phyloP scores from a whole-genome alignment of 2,888 invertebrate species.

The Temnothorax rugatulus region DNA sequence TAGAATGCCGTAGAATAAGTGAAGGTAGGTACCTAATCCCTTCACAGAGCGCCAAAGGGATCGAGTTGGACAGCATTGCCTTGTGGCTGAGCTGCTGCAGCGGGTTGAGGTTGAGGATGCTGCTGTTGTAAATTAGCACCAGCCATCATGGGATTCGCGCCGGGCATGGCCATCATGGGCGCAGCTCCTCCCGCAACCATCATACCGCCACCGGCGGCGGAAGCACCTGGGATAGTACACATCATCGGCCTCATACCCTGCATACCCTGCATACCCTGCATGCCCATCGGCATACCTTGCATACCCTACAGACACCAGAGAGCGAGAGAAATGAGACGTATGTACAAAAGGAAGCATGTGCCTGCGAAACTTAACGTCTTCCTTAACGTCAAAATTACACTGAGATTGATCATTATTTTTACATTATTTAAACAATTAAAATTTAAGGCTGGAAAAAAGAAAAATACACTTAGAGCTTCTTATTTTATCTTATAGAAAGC shows the following conservation, averaged over 20 bases:
- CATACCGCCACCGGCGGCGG: constrained; percentile 79
- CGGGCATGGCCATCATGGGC: constrained; percentile 81
- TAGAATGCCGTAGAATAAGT: constrained; percentile 36
- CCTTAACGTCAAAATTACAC: constrained; percentile 1
- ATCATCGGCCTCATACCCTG: constrained; percentile 84
- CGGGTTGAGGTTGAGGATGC: constrained; percentile 79
- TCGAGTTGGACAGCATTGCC: constrained; percentile 87
- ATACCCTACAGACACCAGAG: constrained; percentile 80
- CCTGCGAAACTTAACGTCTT: constrained; percentile 22
- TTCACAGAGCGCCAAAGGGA: constrained; percentile 87
- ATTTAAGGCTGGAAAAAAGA: constrained; percentile 3
- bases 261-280: constrained; percentile 81
- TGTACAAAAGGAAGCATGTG: constrained; percentile 54
- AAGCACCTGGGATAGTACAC: constrained; percentile 80
- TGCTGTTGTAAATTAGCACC: constrained; percentile 79
- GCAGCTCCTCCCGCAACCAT: constrained; percentile 79
- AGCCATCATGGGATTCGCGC: constrained; percentile 78
- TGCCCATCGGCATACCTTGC: constrained; percentile 83
- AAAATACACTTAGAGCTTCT: not conserved
- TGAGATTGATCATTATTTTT: not conserved
- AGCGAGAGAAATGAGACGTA: constrained; percentile 56
- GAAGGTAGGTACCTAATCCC: constrained; percentile 78
- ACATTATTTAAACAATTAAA: constrained; percentile 1
- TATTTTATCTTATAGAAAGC: constrained; percentile 1
- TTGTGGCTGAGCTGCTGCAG: constrained; percentile 82